Conservation (phyloP, 2,113 vertebrate species). For the Eulemur macaco region DNA sequence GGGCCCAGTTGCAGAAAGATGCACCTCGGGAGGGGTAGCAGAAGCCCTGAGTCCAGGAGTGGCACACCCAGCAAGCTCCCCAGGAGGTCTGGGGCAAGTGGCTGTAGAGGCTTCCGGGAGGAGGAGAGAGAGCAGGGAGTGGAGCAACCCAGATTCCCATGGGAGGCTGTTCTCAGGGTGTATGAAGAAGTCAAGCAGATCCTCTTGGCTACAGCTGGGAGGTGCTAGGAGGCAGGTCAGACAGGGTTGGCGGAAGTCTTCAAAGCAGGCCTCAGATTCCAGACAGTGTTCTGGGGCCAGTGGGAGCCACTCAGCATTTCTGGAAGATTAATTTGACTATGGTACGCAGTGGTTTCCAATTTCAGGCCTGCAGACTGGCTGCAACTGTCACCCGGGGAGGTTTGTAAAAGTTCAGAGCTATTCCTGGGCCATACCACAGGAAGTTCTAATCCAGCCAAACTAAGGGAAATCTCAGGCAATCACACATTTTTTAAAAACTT, state of each 20-base stretch:
- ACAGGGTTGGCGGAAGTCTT: background rate
- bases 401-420: background rate
- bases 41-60: background rate
- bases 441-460: background rate
- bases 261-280: background rate
- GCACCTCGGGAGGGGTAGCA: background rate
- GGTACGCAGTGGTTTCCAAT: background rate
- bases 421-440: background rate
- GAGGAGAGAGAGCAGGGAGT: background rate
- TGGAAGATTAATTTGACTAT: background rate
- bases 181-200: background rate
- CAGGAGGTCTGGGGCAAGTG: background rate
- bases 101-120: background rate
- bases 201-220: background rate
- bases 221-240: background rate
- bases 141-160: background rate
- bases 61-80: background rate
- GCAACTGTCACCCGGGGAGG: background rate
- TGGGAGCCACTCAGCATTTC: background rate
- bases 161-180: background rate
- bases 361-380: background rate
- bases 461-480: background rate
- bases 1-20: background rate
- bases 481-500: background rate
- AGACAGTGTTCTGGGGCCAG: background rate